Evolutionary conservation across 2,113 vertebrate genomes (phyloP), one percentile per base, ranked within the genome.

Genomic region (Zootoca vivipara): DNA sequence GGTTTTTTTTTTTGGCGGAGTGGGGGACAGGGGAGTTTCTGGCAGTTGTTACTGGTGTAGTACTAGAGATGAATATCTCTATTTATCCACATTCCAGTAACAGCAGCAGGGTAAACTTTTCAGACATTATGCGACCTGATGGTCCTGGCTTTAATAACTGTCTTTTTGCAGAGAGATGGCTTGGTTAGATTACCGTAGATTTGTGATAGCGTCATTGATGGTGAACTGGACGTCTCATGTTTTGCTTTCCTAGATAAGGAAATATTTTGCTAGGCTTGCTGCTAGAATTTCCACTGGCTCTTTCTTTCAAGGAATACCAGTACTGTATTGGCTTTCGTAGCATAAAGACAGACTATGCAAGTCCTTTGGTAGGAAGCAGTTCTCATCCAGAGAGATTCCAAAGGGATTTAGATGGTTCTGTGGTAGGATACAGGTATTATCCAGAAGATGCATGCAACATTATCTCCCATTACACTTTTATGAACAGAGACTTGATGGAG

Each of bases 111-210:
- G 3, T n/a, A 72, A 33, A 33, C 62, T 58, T 52, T 6, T 16
- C 0, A 0, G 73, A 56, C 0, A 0, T 20, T 0, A 1, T 1
- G 0, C 0, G 46, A n/a, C 46, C 62, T 80, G 22, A 12, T 33
- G 4, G 40, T 0, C 5, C 38, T 67, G 56, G 30, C 10, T 69
- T 42, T 3, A 5, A 42, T 67, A 18, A 24, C 78, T 73, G 40
- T n/a, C 75, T 81, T 46, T 56, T 6, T 67, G 56, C 78, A 56
- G 52, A 72, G 35, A 1, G 5, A 42, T 42, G 58, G 33, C 67
- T 77, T 7, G 2, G 40, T 81, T 74, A 64, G 86, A n/a, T 72
- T 73, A 74, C 69, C 69, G 83, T 35, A 24, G 86, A 18, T 1
- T 0, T 46, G 62, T 0, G 1, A 24, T 22, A 78, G 30, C 1